Evolutionary conservation across 2,888 invertebrate genomes (phyloP).

Genomic region (Polydrusus pterygomalis): DNA sequence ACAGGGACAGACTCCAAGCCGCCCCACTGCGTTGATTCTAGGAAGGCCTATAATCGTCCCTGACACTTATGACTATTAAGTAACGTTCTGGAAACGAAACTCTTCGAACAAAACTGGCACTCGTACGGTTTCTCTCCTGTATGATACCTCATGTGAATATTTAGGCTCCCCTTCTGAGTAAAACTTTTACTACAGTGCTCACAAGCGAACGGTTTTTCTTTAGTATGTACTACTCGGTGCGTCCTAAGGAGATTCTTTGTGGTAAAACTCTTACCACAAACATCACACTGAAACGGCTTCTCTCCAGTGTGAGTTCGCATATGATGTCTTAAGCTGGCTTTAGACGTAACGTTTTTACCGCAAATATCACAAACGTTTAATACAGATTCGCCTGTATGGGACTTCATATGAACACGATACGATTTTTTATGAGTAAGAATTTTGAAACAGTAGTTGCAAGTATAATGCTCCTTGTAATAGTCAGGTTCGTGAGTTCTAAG

Average conservation of each 20-base stretch:
- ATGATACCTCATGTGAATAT: constrained; percentile 74
- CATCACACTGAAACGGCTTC: constrained; percentile 69
- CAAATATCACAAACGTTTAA: constrained; percentile 55
- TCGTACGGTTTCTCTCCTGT: constrained; percentile 71
- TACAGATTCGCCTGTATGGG: constrained; percentile 48
- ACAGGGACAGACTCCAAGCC: too few relatives aligned
- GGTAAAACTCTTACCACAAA: constrained; percentile 70
- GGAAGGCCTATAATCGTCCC: constrained; percentile 28
- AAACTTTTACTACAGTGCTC: constrained; percentile 75
- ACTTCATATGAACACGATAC: constrained; percentile 55
- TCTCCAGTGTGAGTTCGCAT: constrained; percentile 66
- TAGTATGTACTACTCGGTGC: constrained; percentile 75
- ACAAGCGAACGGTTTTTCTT: constrained; percentile 74
- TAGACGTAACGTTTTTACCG: constrained; percentile 56
- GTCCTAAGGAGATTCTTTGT: constrained; percentile 70
- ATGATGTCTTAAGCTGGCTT: constrained; percentile 64
- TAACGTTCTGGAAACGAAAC: constrained; percentile 59
- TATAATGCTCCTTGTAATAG: constrained; percentile 55
- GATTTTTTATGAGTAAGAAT: constrained; percentile 52
- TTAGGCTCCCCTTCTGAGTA: constrained; percentile 74
- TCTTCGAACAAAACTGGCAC: constrained; percentile 57
- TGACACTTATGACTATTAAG: constrained; percentile 62
- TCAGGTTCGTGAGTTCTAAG: constrained; percentile 57
- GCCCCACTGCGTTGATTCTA: too few relatives aligned
- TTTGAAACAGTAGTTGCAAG: constrained; percentile 55